Evolutionary conservation across 53 echinoderm and acorn worm species (phyloP), one percentile per base, ranked within the genome.

Genomic region (Apostichopus leukothele): DNA sequence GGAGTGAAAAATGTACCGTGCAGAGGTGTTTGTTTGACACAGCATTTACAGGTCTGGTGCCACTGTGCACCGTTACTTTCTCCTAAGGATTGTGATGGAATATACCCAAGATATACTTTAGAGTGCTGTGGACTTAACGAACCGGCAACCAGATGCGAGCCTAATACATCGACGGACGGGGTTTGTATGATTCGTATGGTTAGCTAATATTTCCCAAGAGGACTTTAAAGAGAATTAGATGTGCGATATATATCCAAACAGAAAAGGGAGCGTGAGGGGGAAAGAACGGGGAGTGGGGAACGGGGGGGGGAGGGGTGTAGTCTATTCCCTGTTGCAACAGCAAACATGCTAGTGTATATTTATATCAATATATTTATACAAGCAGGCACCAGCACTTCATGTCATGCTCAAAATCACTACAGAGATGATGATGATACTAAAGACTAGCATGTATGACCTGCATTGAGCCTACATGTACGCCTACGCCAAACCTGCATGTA

Each of bases 391-490:
- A 13, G 5, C 63, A 77, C 52, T 5, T 16, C 78, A 79, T 79
- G 79, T 52, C 79, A 79, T 79, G 79, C 79, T 52, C 52, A 79
- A 19, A 39, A 51, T 79, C 79, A 79, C 79, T 53, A 79, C 79
- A 79, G n/a, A 51, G 19, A 79, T 53, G 51, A 76, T 16, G 11
- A 13, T 16, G 11, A 13, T 63, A 16, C 16, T 16, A 13, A 13
- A 13, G 11, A 63, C 63, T 63, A 63, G 63, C 10, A 63, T 63
- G 61, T 61, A 63, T 63, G 63, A 4, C 11, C 39, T 39, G 39
- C 39, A 39, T 39, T 39, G 39, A 39, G 39, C 39, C 39, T 39
- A 39, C 39, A 39, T 39, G 39, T 39, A 39, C 3, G 39, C 39
- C 39, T 39, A 39, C 39, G 39, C 39, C 39, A 39, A 39, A 39